Conservation (phyloP, 2,113 vertebrate species). For the Geococcyx californianus region DNA sequence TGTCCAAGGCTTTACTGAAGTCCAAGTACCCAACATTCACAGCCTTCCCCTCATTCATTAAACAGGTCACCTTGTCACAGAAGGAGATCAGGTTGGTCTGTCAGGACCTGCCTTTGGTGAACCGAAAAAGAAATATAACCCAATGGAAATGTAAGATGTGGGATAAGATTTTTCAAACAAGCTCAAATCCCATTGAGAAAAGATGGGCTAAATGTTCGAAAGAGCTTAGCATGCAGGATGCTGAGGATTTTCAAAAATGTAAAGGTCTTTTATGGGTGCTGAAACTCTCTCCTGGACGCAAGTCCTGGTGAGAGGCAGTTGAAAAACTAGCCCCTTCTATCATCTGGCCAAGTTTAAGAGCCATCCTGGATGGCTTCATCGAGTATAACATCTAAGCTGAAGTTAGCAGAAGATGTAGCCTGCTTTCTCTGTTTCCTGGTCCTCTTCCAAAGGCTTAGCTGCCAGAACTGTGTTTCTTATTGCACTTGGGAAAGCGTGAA, state of each 20-base stretch:
- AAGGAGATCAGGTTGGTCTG: too few relatives aligned
- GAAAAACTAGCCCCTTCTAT: neutral
- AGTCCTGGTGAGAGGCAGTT: neutral
- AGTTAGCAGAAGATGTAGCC: neutral
- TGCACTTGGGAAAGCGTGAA: neutral
- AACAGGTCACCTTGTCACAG: too few relatives aligned
- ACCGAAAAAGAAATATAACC: too few relatives aligned
- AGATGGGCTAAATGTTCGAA: neutral
- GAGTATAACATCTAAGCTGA: neutral
- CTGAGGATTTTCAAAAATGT: neutral
- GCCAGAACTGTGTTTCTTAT: neutral
- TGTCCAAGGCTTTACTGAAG: too few relatives aligned
- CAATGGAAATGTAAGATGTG: neutral
- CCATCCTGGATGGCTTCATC: neutral
- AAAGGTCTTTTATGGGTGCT: neutral
- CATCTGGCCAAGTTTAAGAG: neutral
- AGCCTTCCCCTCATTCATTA: too few relatives aligned
- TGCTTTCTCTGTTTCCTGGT: neutral
- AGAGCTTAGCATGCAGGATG: neutral
- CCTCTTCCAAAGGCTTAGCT: neutral
- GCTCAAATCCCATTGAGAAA: neutral
- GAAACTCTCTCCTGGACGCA: neutral
- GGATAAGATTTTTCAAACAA: neutral
- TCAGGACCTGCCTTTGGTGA: too few relatives aligned
- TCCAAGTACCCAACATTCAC: too few relatives aligned